Evolutionary conservation across 1,140 invertebrate genomes (phyloP).

Genomic region (Danaus melanippus): DNA sequence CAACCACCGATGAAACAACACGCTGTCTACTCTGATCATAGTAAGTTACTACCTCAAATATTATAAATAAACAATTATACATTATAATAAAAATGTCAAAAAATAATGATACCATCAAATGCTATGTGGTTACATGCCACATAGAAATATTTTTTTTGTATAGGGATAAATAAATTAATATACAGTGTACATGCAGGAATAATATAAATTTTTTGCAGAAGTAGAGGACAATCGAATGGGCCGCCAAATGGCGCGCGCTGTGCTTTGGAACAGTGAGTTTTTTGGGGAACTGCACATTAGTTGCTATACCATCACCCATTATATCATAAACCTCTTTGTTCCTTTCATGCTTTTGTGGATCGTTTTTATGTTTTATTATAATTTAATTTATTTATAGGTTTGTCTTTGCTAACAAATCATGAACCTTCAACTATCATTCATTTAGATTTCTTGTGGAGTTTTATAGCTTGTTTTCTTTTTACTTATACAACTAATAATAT

Average conservation of each 20-base stretch:
- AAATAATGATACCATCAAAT: too few species aligned
- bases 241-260: conserved; percentile 81
- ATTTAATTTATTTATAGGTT: too few species aligned
- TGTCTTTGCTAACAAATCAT: too few species aligned
- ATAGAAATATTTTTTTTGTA: not conserved
- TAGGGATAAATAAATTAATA: conserved; percentile 50
- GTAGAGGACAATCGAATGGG: conserved; percentile 82
- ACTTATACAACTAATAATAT: too few species aligned
- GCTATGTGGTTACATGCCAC: conserved; percentile 26
- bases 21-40: conserved; percentile 59
- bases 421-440: too few species aligned
- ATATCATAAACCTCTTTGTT: too few species aligned
- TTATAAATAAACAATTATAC: conserved; percentile 1
- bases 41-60: conserved; percentile 35
- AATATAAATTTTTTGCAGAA: conserved; percentile 76
- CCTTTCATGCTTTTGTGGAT: too few species aligned
- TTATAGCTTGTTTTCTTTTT: too few species aligned
- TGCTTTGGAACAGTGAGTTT: conserved; percentile 87
- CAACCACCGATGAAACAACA: conserved; percentile 62
- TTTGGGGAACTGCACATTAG: not conserved
- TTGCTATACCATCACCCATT: too few species aligned
- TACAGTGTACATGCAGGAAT: conserved; percentile 38
- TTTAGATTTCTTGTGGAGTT: too few species aligned
- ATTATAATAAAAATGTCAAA: conserved; percentile 1
- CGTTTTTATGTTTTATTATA: too few species aligned